Conservation (phyloP, 2,113 vertebrate genomes). For the Hippocampus comes region DNA sequence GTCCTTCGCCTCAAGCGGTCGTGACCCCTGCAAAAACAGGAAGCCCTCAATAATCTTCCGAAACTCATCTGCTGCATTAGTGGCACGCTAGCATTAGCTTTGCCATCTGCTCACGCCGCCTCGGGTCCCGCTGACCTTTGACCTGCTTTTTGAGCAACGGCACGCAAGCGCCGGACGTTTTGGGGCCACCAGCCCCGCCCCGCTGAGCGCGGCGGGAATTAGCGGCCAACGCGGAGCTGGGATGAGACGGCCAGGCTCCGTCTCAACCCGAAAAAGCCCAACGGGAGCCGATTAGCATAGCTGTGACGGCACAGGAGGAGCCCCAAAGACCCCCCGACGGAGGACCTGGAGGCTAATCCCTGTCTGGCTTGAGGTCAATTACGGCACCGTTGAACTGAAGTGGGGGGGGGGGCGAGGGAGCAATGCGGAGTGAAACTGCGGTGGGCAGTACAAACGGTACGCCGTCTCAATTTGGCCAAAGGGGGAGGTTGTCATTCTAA, state of each 20-base stretch:
- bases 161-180: neutral
- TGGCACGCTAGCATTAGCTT: neutral
- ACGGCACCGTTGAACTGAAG: too few species aligned
- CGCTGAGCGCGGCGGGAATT: conserved; percentile 24
- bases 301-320: conserved; percentile 32
- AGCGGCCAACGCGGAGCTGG: conserved; percentile 10
- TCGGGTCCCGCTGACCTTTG: neutral
- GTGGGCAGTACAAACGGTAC: neutral
- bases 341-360: conserved; percentile 9
- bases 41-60: neutral
- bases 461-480: too few species aligned
- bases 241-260: conserved; percentile 39
- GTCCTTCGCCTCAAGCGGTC: neutral
- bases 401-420: too few species aligned
- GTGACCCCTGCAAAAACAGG: neutral
- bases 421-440: too few species aligned
- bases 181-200: neutral
- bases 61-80: neutral
- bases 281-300: conserved; percentile 44
- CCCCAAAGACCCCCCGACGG: conserved; percentile 6
- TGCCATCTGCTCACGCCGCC: neutral
- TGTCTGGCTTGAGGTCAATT: conserved; percentile 9
- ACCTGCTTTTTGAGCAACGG: neutral
- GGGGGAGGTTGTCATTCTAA: too few species aligned
- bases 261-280: conserved; percentile 30